phyloP scores from a whole-genome alignment of 2,888 invertebrate species.

The Enchytraeus crypticus region DNA sequence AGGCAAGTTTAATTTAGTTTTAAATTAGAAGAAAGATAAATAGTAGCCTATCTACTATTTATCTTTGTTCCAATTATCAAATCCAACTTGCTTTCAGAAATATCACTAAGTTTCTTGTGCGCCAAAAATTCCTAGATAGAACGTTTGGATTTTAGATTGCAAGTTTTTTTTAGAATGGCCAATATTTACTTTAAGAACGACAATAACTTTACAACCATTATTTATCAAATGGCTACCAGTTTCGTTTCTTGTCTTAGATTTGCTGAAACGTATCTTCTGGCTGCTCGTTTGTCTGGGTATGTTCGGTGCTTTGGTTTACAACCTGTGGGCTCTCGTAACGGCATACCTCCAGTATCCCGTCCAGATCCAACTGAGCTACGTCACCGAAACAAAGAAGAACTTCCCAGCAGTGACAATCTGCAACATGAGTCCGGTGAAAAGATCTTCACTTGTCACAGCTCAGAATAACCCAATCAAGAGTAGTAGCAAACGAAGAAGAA shows the following conservation, averaged over 20 bases:
- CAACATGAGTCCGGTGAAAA: slow-evolving; percentile 15
- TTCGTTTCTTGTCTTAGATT: not conserved
- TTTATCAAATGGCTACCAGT: too few species aligned
- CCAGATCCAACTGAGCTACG: slow-evolving; percentile 6
- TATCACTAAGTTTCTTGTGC: too few species aligned
- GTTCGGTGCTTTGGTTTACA: slow-evolving; percentile 5
- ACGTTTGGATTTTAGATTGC: too few species aligned
- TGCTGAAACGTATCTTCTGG: slow-evolving; percentile 14
- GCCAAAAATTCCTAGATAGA: too few species aligned
- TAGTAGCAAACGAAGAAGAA: not conserved
- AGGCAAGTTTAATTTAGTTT: too few species aligned
- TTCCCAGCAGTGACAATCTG: slow-evolving; percentile 18
- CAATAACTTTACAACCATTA: too few species aligned
- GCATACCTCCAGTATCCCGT: slow-evolving; percentile 9
- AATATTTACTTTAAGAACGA: too few species aligned
- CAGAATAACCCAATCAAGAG: not conserved
- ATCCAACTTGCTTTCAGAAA: too few species aligned
- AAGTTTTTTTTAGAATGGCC: too few species aligned
- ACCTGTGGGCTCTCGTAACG: slow-evolving; percentile 7
- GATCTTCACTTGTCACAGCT: not conserved
- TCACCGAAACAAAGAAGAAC: not conserved
- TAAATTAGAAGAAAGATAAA: too few species aligned
- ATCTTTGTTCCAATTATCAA: too few species aligned
- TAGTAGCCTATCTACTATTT: too few species aligned
- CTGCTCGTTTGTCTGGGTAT: not conserved